Base-by-base conservation (phyloP, 2,888 invertebrate genomes). In the Tuberolachnus salignus region DNA sequence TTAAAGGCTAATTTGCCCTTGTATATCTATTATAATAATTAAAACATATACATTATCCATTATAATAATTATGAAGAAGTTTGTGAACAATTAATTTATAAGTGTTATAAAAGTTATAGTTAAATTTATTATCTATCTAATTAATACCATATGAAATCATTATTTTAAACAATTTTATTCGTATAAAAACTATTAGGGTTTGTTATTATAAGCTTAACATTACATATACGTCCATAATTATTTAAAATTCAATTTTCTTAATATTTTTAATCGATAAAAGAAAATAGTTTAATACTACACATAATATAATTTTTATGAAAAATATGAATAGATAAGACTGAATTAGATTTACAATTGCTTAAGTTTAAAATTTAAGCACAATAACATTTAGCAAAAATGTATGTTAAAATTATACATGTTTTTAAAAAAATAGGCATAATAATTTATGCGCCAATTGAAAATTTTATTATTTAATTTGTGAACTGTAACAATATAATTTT, bases 321-420 rank as follows among this genome's bases (percentile, higher is more conserved):
- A 46, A 46, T 49, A 51, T 61, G 19, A 51, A 61, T 72, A 72
- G 49, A 61, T 21, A 72, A 72, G 72, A 72, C 72, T 72, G 72
- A 72, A 34, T 61, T 57, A 55, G 14, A 16, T 21, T 69, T 70
- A 70, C 16, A 11, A 21, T 59, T 34, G 23, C 44, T 71, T n/a
- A 34, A 67, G 19, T 19, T 67, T 34, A n/a, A 34, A 19, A 11
- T 49, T 51, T 23, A 46, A 46, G 21, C 19, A 59, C 34, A 26
- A 4, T 34, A 23, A 59, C 34, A 13, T 59, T 59, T 16, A 26
- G 4, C 11, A 59, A 26, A 59, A 16, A 13, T 59, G 1, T 34
- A 16, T 26, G 16, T 26, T 8, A 10, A 66, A 19, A 34, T 59
- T 23, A 16, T 13, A 46, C 4, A 19, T 34, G 10, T 21, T 61